These are phyloP conservation scores for Ceraclea dissimilis DNA, from an alignment of 2,888 invertebrate genomes.

Conservation along the genomic window DNA sequence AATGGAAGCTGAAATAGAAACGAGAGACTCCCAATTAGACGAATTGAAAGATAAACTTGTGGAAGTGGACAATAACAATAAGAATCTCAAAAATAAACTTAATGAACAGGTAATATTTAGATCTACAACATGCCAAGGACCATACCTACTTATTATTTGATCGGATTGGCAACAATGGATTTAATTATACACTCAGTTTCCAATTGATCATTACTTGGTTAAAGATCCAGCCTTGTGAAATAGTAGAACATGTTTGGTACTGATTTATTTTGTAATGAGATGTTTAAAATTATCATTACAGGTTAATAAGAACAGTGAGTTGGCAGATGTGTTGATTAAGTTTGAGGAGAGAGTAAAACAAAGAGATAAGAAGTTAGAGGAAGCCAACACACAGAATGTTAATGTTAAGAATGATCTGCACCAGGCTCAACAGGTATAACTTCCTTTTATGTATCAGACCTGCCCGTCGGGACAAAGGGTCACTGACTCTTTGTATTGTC, in stretches of 20 bases:
- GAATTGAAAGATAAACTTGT: conserved; percentile 10
- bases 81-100: conserved; percentile 23
- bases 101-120: conserved; percentile 18
- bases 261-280: no score
- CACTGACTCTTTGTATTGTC: no score
- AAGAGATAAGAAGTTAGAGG: conserved; percentile 40
- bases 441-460: no score
- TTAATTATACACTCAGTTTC: no score
- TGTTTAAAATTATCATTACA: no score
- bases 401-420: conserved; percentile 36
- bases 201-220: no score
- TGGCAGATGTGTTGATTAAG: conserved; percentile 42
- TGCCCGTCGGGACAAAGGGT: no score
- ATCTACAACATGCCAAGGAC: background rate
- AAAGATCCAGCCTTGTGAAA: no score
- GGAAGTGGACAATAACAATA: conserved; percentile 21
- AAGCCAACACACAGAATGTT: conserved; percentile 33
- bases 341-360: conserved; percentile 45
- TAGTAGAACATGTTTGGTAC: no score
- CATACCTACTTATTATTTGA: no score
- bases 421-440: conserved; percentile 36
- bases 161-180: no score
- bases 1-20: conserved; percentile 36
- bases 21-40: conserved; percentile 8
- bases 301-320: conserved; percentile 40